phyloP scores from a whole-genome alignment of 2,797 vertebrate species.

The Sebastes dallii region DNA sequence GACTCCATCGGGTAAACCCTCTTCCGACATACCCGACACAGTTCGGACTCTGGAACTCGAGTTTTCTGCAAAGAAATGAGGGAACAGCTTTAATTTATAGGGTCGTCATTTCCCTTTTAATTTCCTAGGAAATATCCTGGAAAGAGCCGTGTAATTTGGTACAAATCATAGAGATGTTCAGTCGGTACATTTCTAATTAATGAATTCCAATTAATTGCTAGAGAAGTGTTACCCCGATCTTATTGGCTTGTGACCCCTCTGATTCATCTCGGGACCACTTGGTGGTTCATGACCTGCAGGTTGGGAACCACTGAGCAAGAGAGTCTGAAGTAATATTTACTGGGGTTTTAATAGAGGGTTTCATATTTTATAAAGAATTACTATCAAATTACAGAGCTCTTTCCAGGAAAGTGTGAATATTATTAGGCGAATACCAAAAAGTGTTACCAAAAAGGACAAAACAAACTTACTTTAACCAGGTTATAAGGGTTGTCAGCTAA shows the following conservation, averaged over 20 bases:
- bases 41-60: conserved; percentile 91
- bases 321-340: background rate
- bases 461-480: background rate
- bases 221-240: too few relatives aligned
- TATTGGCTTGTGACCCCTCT: background rate
- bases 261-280: background rate
- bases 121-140: background rate
- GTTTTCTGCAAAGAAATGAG: conserved; percentile 82
- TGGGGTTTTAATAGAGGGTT: background rate
- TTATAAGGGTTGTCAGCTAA: background rate
- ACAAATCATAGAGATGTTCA: background rate
- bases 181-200: too few relatives aligned
- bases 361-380: background rate
- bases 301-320: background rate
- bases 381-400: background rate
- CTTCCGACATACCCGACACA: conserved; percentile 92
- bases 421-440: background rate
- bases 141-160: background rate
- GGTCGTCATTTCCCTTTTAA: background rate
- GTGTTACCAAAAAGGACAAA: background rate
- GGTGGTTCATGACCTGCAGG: background rate
- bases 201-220: background rate
- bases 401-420: background rate
- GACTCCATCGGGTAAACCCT: conserved; percentile 97
- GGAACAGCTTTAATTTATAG: background rate